Conservation (phyloP, 2,888 invertebrate species). For the Suillia variegata region DNA sequence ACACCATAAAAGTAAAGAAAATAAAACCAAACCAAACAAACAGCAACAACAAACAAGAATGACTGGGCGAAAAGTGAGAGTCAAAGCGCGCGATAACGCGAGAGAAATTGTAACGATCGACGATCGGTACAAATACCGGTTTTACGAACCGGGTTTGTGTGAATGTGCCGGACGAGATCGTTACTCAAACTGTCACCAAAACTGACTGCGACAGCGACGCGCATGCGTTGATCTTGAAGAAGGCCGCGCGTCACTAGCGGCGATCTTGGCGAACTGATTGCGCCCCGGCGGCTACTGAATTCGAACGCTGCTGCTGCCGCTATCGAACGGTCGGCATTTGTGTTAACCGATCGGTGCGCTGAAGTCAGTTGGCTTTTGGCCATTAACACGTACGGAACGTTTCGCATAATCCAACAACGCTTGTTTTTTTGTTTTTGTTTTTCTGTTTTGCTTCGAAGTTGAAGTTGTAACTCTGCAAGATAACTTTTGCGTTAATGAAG, state of each 20-base stretch:
- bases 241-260: constrained; percentile 18
- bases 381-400: constrained; percentile 57
- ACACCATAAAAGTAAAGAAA: background rate
- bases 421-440: background rate
- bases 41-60: constrained; percentile 9
- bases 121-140: background rate
- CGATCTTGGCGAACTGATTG: constrained; percentile 13
- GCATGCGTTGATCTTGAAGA: background rate
- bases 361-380: constrained; percentile 53
- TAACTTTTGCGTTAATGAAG: too few species aligned
- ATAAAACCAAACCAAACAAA: too few species aligned
- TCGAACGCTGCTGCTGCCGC: too few species aligned
- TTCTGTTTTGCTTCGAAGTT: too few species aligned
- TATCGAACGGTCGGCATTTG: background rate
- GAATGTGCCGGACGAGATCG: too few species aligned
- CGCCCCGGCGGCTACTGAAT: background rate
- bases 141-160: background rate
- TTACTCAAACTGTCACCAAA: constrained; percentile 3
- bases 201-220: background rate
- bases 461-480: too few species aligned
- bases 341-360: background rate
- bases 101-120: constrained; percentile 45
- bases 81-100: constrained; percentile 27
- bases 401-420: background rate
- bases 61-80: constrained; percentile 48